Conservation (phyloP, 2,113 vertebrate species). For the Petromus typicus region DNA sequence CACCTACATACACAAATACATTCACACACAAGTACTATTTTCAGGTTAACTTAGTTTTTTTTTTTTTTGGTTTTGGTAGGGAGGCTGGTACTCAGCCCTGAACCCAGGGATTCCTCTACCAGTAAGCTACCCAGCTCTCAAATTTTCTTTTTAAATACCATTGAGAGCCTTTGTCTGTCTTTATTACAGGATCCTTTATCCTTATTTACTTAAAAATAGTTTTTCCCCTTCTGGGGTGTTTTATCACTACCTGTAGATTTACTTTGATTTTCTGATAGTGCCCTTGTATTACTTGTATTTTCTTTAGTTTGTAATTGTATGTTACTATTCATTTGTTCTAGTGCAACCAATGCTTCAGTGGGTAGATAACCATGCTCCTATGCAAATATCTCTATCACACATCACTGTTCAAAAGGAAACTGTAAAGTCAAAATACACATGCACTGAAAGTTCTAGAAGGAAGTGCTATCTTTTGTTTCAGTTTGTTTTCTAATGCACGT, state of each 20-base stretch:
- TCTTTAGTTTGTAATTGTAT: background rate
- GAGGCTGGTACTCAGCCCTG: background rate
- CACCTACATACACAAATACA: accelerated
- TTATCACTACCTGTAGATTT: background rate
- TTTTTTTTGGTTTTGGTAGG: background rate
- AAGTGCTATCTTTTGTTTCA: background rate
- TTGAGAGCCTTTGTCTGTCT: background rate
- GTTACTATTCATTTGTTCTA: background rate
- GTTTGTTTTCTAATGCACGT: background rate
- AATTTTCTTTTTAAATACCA: background rate
- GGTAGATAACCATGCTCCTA: background rate
- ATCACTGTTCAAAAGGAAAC: background rate
- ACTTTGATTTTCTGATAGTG: background rate
- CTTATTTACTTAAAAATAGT: background rate
- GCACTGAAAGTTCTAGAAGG: constrained; percentile 13
- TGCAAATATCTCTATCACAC: background rate
- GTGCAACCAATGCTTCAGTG: background rate
- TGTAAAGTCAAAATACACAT: background rate
- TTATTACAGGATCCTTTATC: background rate
- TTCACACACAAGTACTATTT: background rate
- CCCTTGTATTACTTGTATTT: background rate
- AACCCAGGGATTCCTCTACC: background rate
- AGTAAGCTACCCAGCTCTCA: background rate
- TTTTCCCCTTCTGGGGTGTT: background rate
- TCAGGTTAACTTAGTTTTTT: background rate